Percentiles rank a stretch among this genome's conserved stretches.
Conservation (phyloP, 2,888 invertebrate species). For the Acanthosepion pharaonis region DNA sequence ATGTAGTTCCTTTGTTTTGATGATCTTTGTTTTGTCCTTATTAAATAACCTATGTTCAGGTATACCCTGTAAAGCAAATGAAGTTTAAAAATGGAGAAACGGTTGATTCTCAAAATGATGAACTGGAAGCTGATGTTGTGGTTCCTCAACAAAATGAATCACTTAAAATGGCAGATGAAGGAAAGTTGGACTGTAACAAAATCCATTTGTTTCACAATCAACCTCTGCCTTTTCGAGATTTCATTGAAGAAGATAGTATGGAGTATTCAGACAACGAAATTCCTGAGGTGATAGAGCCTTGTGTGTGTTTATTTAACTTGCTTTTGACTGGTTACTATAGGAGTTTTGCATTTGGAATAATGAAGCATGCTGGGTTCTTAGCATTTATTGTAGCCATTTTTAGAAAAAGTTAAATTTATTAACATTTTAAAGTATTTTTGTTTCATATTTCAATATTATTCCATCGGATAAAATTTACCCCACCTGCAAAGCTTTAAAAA, state of each 20-base stretch:
- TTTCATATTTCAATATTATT: background rate
- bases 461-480: no score
- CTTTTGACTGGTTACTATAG: background rate
- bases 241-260: background rate
- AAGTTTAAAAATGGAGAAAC: background rate
- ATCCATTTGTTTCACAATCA: background rate
- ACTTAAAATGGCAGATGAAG: background rate
- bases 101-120: background rate
- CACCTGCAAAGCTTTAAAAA: no score
- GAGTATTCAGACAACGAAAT: background rate
- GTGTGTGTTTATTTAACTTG: constrained; percentile 14
- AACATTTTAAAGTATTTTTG: background rate
- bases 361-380: background rate
- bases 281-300: background rate
- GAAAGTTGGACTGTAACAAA: background rate
- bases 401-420: background rate
- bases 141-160: background rate
- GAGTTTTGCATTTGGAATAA: background rate
- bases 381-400: background rate
- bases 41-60: background rate
- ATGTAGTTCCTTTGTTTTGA: no score
- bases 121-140: background rate
- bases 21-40: background rate
- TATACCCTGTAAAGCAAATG: background rate
- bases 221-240: background rate